Base-by-base conservation (phyloP, 2,888 invertebrate genomes). In the Platypus cylindrus region DNA sequence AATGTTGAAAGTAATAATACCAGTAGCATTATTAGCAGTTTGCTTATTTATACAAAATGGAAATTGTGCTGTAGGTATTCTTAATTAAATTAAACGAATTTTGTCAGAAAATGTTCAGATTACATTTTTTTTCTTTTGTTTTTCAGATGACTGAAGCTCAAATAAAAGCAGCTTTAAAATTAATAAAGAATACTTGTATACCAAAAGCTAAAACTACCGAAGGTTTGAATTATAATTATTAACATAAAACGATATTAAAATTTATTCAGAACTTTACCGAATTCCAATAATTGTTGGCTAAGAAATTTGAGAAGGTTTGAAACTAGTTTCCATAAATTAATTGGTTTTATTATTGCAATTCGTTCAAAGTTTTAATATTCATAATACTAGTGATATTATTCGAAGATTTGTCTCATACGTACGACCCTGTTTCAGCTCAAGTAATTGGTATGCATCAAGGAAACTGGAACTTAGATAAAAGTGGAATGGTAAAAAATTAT, bases 111-210 rank as follows among this genome's bases (percentile, higher is more conserved):
- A 20, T 20, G 12, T 27, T 5, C 4, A 12, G 15, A n/a, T n/a
- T n/a, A n/a, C n/a, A n/a, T n/a, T n/a, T n/a, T n/a, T n/a, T n/a
- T n/a, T n/a, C n/a, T n/a, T n/a, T n/a, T 5, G 7, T 5, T 27
- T 27, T 27, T 13, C 15, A 27, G 27, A 27, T 27, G 27, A 15
- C 27, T 5, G 27, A 27, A 5, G 27, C 27, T 27, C 27, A 27
- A 27, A 9, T 27, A 13, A 27, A 27, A 27, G 27, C 27, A 12
- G 15, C 27, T 14, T 15, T 11, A 9, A 27, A 13, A 27, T 16
- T 27, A 9, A 8, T 27, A 3, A 27, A 12, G 15, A 27, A 27
- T 27, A 12, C 27, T 14, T 27, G 27, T 14, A 27, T 27, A 5
- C 15, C 27, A 4, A 27, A 27, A 27, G 4, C 14, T 3, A 27